Evolutionary conservation across 2,797 vertebrate species (phyloP).

Genomic region (Sternotherus odoratus): DNA sequence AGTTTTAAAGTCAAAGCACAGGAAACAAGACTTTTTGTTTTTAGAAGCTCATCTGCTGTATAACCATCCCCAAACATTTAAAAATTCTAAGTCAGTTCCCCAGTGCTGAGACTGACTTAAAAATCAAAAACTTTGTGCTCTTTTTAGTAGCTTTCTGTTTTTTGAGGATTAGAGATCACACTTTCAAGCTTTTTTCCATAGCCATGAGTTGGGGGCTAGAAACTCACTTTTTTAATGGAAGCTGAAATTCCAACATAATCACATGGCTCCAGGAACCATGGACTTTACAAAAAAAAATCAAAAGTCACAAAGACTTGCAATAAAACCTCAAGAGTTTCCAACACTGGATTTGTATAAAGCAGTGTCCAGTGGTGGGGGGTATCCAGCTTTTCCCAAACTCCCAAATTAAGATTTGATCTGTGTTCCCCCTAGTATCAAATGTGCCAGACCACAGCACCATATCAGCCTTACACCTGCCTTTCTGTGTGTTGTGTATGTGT

Average conservation of each 20-base stretch:
- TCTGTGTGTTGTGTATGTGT: background rate
- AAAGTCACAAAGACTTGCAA: background rate
- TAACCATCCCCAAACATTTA: background rate
- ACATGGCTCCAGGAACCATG: background rate
- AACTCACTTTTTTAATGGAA: background rate
- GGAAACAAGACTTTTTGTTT: background rate
- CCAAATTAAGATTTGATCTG: background rate
- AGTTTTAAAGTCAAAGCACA: background rate
- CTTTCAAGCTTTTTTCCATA: conserved; percentile 26
- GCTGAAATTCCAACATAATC: background rate
- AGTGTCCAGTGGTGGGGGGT: background rate
- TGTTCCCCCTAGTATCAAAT: background rate
- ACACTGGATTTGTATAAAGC: background rate
- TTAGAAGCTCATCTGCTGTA: background rate
- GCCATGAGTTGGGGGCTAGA: background rate
- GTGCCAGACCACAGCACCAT: no score
- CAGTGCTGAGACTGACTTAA: background rate
- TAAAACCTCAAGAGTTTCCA: background rate
- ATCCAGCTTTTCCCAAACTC: conserved; percentile 1
- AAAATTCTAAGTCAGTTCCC: background rate
- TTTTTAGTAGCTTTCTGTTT: conserved; percentile 16
- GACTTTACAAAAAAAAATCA: background rate
- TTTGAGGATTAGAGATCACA: background rate
- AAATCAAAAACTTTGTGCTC: conserved; percentile 13
- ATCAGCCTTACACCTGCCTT: background rate